phyloP scores from a whole-genome alignment of 2,797 vertebrate species.

The Myotis planiceps region DNA sequence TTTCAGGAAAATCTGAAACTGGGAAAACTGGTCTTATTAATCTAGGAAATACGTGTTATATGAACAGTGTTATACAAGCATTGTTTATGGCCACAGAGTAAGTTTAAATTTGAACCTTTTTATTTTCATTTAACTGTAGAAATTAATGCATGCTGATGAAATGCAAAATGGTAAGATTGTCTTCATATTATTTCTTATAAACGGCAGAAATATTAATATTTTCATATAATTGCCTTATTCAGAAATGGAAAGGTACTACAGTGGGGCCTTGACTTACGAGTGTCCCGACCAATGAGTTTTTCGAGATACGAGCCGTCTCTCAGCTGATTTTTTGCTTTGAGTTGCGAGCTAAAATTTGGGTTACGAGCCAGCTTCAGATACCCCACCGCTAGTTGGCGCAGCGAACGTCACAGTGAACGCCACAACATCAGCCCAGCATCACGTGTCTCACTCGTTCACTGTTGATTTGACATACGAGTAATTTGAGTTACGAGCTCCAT shows the following conservation, averaged over 20 bases:
- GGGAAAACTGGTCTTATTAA: constrained; percentile 98
- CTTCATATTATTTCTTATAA: neutral
- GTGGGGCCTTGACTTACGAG: too few relatives aligned
- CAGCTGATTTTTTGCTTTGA: too few relatives aligned
- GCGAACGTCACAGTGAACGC: too few relatives aligned
- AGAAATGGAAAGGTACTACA: neutral
- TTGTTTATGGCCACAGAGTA: constrained; percentile 99
- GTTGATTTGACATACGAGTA: too few relatives aligned
- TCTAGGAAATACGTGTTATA: constrained; percentile 98
- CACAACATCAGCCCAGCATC: too few relatives aligned
- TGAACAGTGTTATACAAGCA: constrained; percentile 99
- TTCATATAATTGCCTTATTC: neutral
- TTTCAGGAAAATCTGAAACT: constrained; percentile 97
- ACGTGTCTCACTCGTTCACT: too few relatives aligned
- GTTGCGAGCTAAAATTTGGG: too few relatives aligned
- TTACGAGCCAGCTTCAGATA: too few relatives aligned
- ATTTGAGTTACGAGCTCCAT: too few relatives aligned
- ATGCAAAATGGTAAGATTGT: neutral
- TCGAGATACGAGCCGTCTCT: too few relatives aligned
- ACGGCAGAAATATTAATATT: neutral
- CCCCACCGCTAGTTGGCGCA: too few relatives aligned
- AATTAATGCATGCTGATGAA: neutral
- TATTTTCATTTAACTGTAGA: constrained; percentile 11
- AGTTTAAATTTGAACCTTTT: constrained; percentile 82
- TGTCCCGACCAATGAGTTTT: too few relatives aligned